These are phyloP conservation scores for Sminthurides bifidus DNA, from an alignment of 1,140 invertebrate species.

Conservation along the genomic window DNA sequence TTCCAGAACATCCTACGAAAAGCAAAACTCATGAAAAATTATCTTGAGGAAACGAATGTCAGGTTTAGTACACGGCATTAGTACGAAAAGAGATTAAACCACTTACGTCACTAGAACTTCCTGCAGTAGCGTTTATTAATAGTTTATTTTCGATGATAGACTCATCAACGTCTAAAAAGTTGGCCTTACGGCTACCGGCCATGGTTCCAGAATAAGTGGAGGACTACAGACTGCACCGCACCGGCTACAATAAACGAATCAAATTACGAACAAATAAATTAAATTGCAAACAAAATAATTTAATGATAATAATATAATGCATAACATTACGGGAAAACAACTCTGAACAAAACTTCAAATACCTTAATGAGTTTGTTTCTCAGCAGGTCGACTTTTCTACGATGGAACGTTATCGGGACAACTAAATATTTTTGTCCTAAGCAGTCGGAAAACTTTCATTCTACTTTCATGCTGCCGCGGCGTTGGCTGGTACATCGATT, in stretches of 20 bases:
- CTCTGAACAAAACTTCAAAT: no score
- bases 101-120: neutral
- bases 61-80: neutral
- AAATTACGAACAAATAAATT: neutral
- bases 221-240: neutral
- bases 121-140: neutral
- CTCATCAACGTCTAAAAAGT: slow-evolving; percentile 26
- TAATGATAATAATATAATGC: no score
- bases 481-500: no score
- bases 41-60: neutral
- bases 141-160: slow-evolving; percentile 20
- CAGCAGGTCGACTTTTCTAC: no score
- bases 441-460: no score
- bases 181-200: slow-evolving; percentile 5
- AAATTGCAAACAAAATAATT: neutral
- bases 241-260: neutral
- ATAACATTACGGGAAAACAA: no score
- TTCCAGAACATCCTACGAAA: neutral
- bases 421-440: no score
- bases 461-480: no score
- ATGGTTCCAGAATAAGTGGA: neutral
- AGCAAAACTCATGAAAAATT: neutral
- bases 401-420: no score
- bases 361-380: no score
- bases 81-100: neutral